Conservation (phyloP, 2,797 vertebrate species). For the Propithecus deckenii region DNA sequence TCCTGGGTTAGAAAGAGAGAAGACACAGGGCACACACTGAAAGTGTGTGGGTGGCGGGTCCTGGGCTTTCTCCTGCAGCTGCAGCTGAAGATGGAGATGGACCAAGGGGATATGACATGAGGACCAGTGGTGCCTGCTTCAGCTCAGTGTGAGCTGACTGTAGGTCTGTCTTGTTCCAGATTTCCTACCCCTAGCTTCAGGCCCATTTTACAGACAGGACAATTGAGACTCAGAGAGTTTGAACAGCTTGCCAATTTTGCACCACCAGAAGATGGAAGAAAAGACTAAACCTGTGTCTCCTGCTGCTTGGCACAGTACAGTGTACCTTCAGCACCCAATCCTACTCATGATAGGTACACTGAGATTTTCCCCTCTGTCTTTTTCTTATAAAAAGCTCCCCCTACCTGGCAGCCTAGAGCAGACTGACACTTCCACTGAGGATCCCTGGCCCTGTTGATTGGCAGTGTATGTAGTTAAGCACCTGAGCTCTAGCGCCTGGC, state of each 20-base stretch:
- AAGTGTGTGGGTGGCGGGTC: not conserved
- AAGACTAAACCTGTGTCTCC: not conserved
- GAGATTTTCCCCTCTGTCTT: not conserved
- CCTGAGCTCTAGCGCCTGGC: not conserved
- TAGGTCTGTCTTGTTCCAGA: not conserved
- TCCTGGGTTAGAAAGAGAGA: not conserved
- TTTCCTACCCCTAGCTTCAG: not conserved
- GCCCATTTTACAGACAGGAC: not conserved
- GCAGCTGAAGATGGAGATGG: not conserved
- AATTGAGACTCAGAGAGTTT: not conserved
- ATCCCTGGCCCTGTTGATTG: not conserved
- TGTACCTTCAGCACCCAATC: not conserved
- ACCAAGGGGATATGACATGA: rapidly evolving
- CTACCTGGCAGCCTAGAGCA: not conserved
- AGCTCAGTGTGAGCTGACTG: too few species aligned
- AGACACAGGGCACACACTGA: not conserved
- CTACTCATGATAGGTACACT: not conserved
- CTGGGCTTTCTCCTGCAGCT: not conserved
- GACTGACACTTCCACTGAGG: not conserved
- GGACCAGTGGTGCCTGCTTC: not conserved
- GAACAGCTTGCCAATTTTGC: not conserved
- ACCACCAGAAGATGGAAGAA: not conserved
- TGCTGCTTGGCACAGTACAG: not conserved
- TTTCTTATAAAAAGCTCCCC: not conserved
- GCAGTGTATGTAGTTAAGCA: not conserved